Base-by-base conservation (phyloP, 2,888 invertebrate species). In the Lottia scabra region DNA sequence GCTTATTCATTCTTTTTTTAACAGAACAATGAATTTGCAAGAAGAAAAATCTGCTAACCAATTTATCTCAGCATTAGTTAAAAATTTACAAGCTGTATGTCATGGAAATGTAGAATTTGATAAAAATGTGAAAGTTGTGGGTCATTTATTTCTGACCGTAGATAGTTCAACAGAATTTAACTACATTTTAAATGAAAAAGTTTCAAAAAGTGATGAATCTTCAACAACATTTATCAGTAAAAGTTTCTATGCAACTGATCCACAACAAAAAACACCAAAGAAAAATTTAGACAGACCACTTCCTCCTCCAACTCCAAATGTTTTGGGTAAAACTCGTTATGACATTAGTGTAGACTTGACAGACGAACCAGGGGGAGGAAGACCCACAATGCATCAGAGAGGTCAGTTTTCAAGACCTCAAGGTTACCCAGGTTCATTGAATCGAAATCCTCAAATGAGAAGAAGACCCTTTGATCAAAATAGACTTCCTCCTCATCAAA, bases 51-150 rank as follows among this genome's bases (percentile, higher is more conserved):
- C 56, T 12, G 56, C 56, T 19, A 56, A 56, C 56, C 56, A 56
- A 5, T 56, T 56, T 56, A 56, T 56, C 23, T 56, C 56, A 23
- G 56, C 56, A 8, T 23, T 56, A 4, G 56, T 56, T 6, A 56
- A 56, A 23, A 56, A 56, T 8, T 56, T 56, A 56, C 56, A 56
- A 56, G 56, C 56, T 23, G 56, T 56, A 23, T 56, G 56, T 23
- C 56, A 56, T 13, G 56, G 56, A 19, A 19, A 56, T 56, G 56
- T 56, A 23, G 56, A 56, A 12, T 56, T 56, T 19, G 56, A 56
- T 56, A 56, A 56, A 56, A 56, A 56, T 56, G 56, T 56, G 56
- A 56, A 56, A 56, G 56, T 56, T 56, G 56, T 56, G 56, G 56
- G 56, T 13, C 56, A 56, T 56, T 13, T 56, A 12, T 56, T 23